Percentiles rank a stretch among this genome's conserved stretches.
Evolutionary conservation across 1,140 invertebrate genomes (phyloP).

Genomic region (Trichoplusia ni): DNA sequence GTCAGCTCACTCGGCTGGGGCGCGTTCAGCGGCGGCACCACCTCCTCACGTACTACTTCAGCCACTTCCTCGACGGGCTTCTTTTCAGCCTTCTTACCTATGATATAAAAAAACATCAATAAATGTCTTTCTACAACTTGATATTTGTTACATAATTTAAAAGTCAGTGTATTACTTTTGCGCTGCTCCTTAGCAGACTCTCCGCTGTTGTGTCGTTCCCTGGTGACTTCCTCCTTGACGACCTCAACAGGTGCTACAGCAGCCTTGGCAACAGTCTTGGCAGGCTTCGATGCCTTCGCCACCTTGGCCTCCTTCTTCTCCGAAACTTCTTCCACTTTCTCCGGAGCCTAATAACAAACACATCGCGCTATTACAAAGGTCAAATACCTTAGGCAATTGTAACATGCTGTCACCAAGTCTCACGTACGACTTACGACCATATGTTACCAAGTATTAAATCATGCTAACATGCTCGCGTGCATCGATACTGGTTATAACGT

Average conservation of each 20-base stretch:
- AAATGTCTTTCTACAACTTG: too few species aligned
- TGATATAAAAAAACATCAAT: background rate
- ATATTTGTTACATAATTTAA: too few species aligned
- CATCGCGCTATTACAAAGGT: background rate
- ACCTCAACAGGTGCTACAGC: conserved; percentile 41
- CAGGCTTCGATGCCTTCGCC: conserved; percentile 45
- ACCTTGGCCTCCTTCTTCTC: conserved; percentile 69
- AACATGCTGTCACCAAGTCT: background rate
- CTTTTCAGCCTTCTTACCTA: conserved; percentile 64
- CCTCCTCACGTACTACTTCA: conserved; percentile 50
- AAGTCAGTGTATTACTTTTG: too few species aligned
- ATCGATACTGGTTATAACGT: background rate
- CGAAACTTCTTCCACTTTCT: conserved; percentile 61
- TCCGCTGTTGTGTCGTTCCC: conserved; percentile 46
- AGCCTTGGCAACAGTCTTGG: conserved; percentile 50
- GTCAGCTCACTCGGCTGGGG: conserved; percentile 76
- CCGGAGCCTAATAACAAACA: conserved; percentile 40
- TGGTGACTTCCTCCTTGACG: conserved; percentile 50
- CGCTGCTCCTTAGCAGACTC: conserved; percentile 73
- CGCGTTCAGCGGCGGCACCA: conserved; percentile 65
- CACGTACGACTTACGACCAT: background rate
- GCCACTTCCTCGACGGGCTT: conserved; percentile 45
- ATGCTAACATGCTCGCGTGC: conserved; percentile 9
- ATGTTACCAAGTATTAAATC: background rate
- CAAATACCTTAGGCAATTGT: background rate